Percentiles rank a stretch among this genome's conserved stretches.
phyloP scores from a whole-genome alignment of 2,113 vertebrate genomes.

The Gorsachius goisagi region DNA sequence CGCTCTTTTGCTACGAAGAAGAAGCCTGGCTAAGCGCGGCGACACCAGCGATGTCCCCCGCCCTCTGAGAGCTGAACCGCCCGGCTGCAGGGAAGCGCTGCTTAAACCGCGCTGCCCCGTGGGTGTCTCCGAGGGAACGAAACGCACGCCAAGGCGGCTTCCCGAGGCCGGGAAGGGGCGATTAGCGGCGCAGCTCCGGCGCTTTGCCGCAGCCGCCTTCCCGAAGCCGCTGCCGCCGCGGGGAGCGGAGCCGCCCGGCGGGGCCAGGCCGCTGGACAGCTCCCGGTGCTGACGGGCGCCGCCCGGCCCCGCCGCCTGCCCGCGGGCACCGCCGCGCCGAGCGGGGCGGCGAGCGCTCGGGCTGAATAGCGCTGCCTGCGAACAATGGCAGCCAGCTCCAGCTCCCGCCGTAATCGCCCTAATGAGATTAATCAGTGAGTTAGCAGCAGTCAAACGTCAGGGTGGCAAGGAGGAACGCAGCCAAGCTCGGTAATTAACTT shows the following conservation, averaged over 20 bases:
- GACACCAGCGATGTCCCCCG: not conserved
- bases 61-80: not conserved
- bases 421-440: constrained; percentile 92
- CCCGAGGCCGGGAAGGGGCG: not conserved
- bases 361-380: constrained; percentile 69
- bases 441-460: constrained; percentile 87
- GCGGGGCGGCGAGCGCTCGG: constrained; percentile 55
- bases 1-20: not conserved
- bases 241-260: constrained; percentile 29
- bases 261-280: constrained; percentile 72
- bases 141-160: not conserved
- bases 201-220: constrained; percentile 16
- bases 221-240: not conserved
- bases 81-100: not conserved
- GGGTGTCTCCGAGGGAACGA: not conserved
- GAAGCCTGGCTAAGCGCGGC: not conserved
- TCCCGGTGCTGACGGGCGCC: constrained; percentile 83
- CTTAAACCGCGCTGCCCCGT: not conserved
- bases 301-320: not conserved
- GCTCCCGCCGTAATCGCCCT: constrained; percentile 86
- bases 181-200: not conserved
- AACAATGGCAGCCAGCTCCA: constrained; percentile 83
- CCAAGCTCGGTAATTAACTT: constrained; percentile 84
- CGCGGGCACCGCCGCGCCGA: constrained; percentile 42
- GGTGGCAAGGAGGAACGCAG: constrained; percentile 77